A percentile compares a stretch with the other conserved stretches of the same genome.
phyloP scores from a whole-genome alignment of 2,797 vertebrate genomes.

The Acanthiza pusilla region DNA sequence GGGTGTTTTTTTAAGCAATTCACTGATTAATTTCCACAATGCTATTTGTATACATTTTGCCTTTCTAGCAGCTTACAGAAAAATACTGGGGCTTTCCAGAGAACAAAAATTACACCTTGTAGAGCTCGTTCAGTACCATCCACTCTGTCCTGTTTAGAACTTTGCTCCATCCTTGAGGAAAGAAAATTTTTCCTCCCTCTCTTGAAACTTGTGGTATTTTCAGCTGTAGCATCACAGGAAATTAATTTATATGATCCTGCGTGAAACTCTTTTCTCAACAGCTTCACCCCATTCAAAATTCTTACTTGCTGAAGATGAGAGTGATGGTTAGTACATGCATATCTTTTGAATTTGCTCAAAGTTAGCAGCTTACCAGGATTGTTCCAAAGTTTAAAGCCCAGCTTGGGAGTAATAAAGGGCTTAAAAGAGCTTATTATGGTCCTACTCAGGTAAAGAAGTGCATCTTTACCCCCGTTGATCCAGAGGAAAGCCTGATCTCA shows the following conservation, averaged over 20 bases:
- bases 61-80: not conserved
- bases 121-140: not conserved
- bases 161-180: not conserved
- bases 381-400: not conserved
- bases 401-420: not conserved
- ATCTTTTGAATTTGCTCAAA: not conserved
- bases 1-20: not conserved
- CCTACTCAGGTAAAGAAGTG: not conserved
- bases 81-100: not conserved
- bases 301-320: not conserved
- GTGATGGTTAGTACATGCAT: not conserved
- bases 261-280: not conserved
- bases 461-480: not conserved
- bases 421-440: not conserved
- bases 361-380: not conserved
- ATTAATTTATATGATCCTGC: not conserved
- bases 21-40: not conserved
- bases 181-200: not conserved
- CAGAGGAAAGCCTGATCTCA: not conserved
- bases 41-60: not conserved
- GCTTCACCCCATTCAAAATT: not conserved
- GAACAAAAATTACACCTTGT: not conserved
- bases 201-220: not conserved
- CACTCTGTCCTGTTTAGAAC: not conserved
- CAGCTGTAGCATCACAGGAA: not conserved